Conservation (phyloP, 1,140 invertebrate genomes). For the Protaetia brevitarsis region DNA sequence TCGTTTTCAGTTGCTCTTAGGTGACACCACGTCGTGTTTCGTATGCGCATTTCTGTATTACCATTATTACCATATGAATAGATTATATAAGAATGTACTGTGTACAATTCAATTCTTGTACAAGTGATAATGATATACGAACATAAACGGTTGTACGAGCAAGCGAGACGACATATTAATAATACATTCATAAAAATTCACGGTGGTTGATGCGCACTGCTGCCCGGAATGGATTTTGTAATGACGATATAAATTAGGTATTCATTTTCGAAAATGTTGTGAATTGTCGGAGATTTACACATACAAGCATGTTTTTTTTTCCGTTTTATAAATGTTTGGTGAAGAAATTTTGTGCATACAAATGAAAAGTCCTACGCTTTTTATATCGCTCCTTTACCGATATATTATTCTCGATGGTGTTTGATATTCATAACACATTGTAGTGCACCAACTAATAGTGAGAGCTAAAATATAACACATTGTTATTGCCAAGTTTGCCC, state of each 20-base stretch:
- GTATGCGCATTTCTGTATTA: slow-evolving; percentile 15
- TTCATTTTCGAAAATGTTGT: slow-evolving; percentile 17
- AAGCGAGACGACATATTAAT: slow-evolving; percentile 8
- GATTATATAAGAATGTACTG: slow-evolving; percentile 24
- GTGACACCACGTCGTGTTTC: slow-evolving; percentile 6
- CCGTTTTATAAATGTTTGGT: slow-evolving; percentile 3
- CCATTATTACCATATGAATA: slow-evolving; percentile 27
- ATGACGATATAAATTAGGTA: slow-evolving; percentile 17
- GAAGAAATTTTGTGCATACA: slow-evolving; percentile 15
- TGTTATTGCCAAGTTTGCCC: slow-evolving; percentile 6
- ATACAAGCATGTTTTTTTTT: neutral
- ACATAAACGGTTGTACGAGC: slow-evolving; percentile 23
- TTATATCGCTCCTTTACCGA: neutral
- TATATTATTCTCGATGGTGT: neutral
- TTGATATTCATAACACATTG: slow-evolving; percentile 9
- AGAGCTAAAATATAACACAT: slow-evolving; percentile 15
- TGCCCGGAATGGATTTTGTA: neutral
- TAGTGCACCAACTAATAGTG: too few relatives aligned
- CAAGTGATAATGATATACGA: slow-evolving; percentile 29
- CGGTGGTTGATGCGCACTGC: neutral
- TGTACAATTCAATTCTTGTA: slow-evolving; percentile 29
- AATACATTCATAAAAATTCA: slow-evolving; percentile 19
- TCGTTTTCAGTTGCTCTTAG: slow-evolving; percentile 12
- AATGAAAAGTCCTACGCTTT: neutral
- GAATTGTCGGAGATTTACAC: slow-evolving; percentile 14